phyloP scores from a whole-genome alignment of 92 coral and sea anemone genomes.

The Blastomussa wellsi region DNA sequence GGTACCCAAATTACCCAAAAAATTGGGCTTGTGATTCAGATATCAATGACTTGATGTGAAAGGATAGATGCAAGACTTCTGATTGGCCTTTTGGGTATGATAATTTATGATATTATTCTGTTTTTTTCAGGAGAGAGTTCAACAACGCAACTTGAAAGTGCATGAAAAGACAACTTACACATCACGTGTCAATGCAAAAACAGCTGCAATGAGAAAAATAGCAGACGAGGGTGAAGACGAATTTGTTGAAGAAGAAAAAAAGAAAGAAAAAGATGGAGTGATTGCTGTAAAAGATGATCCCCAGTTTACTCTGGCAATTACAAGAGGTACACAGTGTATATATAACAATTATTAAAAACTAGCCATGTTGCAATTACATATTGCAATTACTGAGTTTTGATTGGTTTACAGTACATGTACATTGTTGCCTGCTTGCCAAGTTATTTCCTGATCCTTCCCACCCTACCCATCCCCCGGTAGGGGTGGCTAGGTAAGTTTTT shows the following conservation, averaged over 20 bases:
- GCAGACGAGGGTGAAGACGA: constrained; percentile 86
- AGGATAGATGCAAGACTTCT: too few species aligned
- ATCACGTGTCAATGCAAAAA: constrained; percentile 96
- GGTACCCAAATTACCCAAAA: too few species aligned
- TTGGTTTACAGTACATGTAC: not conserved
- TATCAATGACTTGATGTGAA: too few species aligned
- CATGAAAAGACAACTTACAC: constrained; percentile 97
- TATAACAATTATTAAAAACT: not conserved
- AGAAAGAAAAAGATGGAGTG: constrained; percentile 90
- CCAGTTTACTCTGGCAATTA: constrained; percentile 93
- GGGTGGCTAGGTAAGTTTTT: too few species aligned
- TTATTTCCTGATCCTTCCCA: too few species aligned
- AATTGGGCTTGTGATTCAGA: too few species aligned
- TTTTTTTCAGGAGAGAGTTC: constrained; percentile 78
- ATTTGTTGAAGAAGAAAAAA: constrained; percentile 72
- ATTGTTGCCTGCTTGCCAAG: too few species aligned
- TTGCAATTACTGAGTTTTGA: not conserved
- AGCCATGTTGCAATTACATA: too few species aligned
- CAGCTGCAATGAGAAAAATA: constrained; percentile 96
- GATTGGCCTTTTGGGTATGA: not conserved
- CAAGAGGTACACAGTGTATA: constrained; percentile 74
- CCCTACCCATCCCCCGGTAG: too few species aligned
- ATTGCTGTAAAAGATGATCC: constrained; percentile 98
- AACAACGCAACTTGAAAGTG: constrained; percentile 85
- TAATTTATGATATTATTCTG: not conserved